A percentile compares a stretch with the other conserved stretches of the same genome.
Evolutionary conservation across 2,113 vertebrate genomes (phyloP).

Genomic region (Trematocara nigrifrons): DNA sequence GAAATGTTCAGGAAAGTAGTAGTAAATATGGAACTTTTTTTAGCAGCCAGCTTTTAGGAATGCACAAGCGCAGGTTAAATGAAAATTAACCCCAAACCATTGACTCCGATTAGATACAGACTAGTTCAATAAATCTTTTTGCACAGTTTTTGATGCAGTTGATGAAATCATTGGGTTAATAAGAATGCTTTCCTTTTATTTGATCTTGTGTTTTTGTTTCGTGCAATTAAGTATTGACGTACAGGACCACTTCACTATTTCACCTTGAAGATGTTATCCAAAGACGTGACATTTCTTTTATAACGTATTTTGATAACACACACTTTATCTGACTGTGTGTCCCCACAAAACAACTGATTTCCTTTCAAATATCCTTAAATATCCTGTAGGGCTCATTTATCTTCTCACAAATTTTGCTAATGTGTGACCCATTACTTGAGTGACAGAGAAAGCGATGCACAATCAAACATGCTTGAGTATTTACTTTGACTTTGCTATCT

Average conservation of each 20-base stretch:
- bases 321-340: background rate
- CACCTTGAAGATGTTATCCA: background rate
- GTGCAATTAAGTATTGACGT: background rate
- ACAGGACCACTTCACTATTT: background rate
- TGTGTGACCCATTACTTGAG: background rate
- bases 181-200: background rate
- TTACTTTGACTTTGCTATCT: background rate
- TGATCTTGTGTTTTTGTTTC: background rate
- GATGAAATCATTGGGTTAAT: background rate
- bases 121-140: background rate
- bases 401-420: background rate
- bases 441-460: background rate
- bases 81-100: background rate
- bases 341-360: background rate
- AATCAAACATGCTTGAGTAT: background rate
- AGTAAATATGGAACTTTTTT: background rate
- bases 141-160: background rate
- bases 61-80: background rate
- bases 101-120: background rate
- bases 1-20: background rate
- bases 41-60: background rate
- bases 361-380: background rate
- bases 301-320: background rate
- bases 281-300: background rate
- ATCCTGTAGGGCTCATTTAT: background rate